phyloP scores from a whole-genome alignment of 2,797 vertebrate species.

The Sebastolobus alascanus region DNA sequence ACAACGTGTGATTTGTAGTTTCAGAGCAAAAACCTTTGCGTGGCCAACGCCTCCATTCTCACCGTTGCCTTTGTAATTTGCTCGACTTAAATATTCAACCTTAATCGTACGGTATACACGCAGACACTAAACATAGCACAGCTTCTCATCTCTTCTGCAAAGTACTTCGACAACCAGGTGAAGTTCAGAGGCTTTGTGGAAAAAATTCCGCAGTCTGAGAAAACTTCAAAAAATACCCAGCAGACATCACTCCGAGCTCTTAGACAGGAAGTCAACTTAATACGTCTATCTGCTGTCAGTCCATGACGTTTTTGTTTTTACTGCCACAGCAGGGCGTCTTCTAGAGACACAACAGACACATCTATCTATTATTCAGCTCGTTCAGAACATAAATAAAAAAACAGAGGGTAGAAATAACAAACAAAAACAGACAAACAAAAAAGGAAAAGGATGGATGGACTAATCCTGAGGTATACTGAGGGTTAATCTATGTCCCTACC shows the following conservation, averaged over 20 bases:
- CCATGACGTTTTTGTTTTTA: slow-evolving; percentile 17
- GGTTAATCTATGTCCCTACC: neutral
- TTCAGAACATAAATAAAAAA: slow-evolving; percentile 29
- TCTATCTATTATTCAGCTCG: slow-evolving; percentile 61
- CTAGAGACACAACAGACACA: slow-evolving; percentile 20
- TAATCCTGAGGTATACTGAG: slow-evolving; percentile 1
- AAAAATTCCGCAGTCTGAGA: slow-evolving; percentile 20
- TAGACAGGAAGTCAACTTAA: slow-evolving; percentile 40
- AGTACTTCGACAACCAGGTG: slow-evolving; percentile 8
- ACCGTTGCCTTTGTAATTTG: neutral
- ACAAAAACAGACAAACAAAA: neutral
- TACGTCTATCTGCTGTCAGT: slow-evolving; percentile 52
- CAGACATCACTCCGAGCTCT: slow-evolving; percentile 37
- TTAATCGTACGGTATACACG: neutral
- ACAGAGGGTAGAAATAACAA: slow-evolving; percentile 6
- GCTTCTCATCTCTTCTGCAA: slow-evolving; percentile 1
- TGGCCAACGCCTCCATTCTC: neutral
- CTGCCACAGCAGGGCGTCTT: slow-evolving; percentile 26
- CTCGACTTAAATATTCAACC: neutral
- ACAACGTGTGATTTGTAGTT: neutral
- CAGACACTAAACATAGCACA: neutral
- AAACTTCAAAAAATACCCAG: slow-evolving; percentile 29
- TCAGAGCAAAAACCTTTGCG: neutral
- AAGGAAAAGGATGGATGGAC: neutral
- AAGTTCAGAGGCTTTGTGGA: slow-evolving; percentile 15